These are phyloP conservation scores for Enteromius thamalakanensis DNA, from an alignment of 2,797 vertebrate genomes.

Conservation along the genomic window DNA sequence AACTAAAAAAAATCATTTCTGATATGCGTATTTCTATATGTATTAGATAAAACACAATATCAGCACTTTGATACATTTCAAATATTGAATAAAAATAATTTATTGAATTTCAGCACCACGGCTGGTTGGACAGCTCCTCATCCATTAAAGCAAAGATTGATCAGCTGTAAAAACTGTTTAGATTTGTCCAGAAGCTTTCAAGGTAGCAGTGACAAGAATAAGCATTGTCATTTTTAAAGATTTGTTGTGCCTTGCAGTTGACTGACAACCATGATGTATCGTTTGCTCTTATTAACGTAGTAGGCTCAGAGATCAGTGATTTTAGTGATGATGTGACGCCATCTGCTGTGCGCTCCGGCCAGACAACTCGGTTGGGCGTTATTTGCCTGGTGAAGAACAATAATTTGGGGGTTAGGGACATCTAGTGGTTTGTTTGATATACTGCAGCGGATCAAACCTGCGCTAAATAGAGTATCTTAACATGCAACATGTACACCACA, in stretches of 20 bases:
- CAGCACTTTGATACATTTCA: background rate
- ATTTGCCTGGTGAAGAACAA: background rate
- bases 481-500: background rate
- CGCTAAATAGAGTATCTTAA: background rate
- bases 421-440: conserved; percentile 62
- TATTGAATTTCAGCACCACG: conserved; percentile 65
- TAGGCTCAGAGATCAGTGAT: background rate
- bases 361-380: no score
- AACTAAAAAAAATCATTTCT: background rate
- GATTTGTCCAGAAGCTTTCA: conserved; percentile 24
- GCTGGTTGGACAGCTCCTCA: conserved; percentile 63
- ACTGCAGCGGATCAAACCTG: background rate
- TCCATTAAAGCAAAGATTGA: background rate
- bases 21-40: background rate
- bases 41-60: background rate
- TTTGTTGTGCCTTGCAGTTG: background rate
- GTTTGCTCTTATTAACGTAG: background rate
- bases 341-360: conserved; percentile 15
- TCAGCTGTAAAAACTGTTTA: background rate
- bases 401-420: conserved; percentile 54
- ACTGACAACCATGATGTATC: conserved; percentile 7
- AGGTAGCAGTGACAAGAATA: conserved; percentile 11
- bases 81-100: background rate
- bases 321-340: conserved; percentile 32
- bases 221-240: conserved; percentile 15